Conservation (phyloP, 2,797 vertebrate genomes). For the Todus mexicanus region DNA sequence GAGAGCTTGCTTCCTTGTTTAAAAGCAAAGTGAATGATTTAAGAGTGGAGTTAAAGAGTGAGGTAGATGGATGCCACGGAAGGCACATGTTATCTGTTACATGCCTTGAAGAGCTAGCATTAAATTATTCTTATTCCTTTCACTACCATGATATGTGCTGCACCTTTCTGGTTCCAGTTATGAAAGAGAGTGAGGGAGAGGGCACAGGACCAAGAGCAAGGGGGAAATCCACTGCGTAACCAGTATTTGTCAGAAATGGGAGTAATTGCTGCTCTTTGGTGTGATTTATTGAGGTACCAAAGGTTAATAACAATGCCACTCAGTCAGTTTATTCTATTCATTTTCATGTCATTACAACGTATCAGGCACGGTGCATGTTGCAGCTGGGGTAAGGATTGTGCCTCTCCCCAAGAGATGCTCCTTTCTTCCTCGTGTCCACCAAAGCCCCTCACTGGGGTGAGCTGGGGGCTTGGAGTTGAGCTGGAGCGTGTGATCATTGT, state of each 20-base stretch:
- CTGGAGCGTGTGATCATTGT: accelerated
- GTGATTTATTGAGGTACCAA: slow-evolving; percentile 86
- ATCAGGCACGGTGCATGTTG: slow-evolving; percentile 62
- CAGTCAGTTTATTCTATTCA: slow-evolving; percentile 82
- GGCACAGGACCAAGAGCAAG: neutral
- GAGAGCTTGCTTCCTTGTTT: neutral
- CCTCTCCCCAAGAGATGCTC: neutral
- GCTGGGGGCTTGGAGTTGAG: neutral
- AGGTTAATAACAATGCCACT: slow-evolving; percentile 88
- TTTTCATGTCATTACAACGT: slow-evolving; percentile 81
- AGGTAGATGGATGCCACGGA: neutral
- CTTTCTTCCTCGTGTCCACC: neutral
- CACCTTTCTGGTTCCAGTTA: neutral
- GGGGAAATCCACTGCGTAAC: neutral
- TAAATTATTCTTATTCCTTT: neutral
- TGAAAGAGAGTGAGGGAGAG: neutral
- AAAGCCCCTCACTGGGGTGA: neutral
- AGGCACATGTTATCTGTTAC: neutral
- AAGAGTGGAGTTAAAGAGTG: neutral
- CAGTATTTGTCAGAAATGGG: slow-evolving; percentile 71
- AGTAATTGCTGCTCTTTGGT: slow-evolving; percentile 82
- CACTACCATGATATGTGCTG: neutral
- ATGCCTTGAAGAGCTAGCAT: neutral
- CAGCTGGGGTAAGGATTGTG: slow-evolving; percentile 44
- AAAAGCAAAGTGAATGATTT: neutral